Percentiles rank a stretch among this genome's conserved stretches.
These are phyloP conservation scores for Ectemnius continuus DNA, from an alignment of 2,888 invertebrate genomes.

Conservation along the genomic window DNA sequence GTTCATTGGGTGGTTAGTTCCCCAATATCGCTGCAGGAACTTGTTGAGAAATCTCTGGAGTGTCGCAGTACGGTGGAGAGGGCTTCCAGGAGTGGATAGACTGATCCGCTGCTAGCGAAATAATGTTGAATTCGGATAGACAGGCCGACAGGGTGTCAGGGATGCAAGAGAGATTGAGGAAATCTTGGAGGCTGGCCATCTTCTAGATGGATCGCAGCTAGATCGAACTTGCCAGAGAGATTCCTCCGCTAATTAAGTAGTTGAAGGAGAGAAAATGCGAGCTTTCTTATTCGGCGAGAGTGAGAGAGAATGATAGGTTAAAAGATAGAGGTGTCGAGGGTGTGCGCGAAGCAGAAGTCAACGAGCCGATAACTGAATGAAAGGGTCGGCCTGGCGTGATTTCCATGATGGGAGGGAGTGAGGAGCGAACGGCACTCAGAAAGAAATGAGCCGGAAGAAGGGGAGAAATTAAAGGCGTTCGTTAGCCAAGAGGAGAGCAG, in stretches of 20 bases:
- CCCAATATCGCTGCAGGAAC: too few relatives aligned
- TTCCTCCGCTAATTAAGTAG: too few relatives aligned
- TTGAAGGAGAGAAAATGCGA: too few relatives aligned
- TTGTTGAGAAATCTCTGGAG: too few relatives aligned
- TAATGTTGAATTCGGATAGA: too few relatives aligned
- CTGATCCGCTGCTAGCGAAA: too few relatives aligned
- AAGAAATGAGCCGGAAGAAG: slow-evolving; percentile 61
- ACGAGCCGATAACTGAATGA: slow-evolving; percentile 45
- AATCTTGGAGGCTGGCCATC: too few relatives aligned
- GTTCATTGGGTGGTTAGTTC: neutral
- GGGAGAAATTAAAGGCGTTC: slow-evolving; percentile 64
- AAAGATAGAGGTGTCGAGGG: neutral
- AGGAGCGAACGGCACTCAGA: slow-evolving; percentile 34
- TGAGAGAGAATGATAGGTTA: neutral
- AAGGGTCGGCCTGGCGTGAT: slow-evolving; percentile 51
- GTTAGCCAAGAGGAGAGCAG: slow-evolving; percentile 54
- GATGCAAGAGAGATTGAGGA: slow-evolving; percentile 9
- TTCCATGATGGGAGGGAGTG: slow-evolving; percentile 41
- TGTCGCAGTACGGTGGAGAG: too few relatives aligned
- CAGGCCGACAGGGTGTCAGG: slow-evolving; percentile 5
- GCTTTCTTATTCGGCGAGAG: too few relatives aligned
- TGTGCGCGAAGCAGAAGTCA: slow-evolving; percentile 11
- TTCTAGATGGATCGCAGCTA: neutral
- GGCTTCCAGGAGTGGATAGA: too few relatives aligned
- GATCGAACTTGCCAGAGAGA: too few relatives aligned